Conservation (phyloP, 2,888 invertebrate species). For the Dugesia japonica region DNA sequence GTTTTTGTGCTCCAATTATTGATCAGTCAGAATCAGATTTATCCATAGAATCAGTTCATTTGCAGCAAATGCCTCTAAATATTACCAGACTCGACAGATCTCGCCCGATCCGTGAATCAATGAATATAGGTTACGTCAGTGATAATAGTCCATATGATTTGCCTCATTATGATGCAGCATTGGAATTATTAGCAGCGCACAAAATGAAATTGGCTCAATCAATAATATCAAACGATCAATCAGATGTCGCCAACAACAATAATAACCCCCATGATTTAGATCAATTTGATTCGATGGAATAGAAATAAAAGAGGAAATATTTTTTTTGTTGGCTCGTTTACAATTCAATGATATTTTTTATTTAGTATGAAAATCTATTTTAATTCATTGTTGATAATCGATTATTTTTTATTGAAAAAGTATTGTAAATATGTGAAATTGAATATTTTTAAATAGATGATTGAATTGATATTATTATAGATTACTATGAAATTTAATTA, state of each 20-base stretch:
- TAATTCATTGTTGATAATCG: no score
- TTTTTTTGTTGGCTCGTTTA: no score
- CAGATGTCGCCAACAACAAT: not conserved
- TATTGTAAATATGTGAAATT: not conserved
- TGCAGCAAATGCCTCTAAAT: not conserved
- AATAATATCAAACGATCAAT: not conserved
- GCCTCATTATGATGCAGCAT: not conserved
- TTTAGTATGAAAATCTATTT: no score
- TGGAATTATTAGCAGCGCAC: conserved; percentile 1
- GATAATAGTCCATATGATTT: not conserved
- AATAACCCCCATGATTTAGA: not conserved
- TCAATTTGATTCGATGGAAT: not conserved
- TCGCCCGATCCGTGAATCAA: not conserved
- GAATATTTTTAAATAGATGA: not conserved
- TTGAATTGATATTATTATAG: conserved; percentile 7
- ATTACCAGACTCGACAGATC: not conserved
- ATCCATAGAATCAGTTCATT: not conserved
- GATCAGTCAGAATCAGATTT: conserved; percentile 1
- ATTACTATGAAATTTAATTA: not conserved
- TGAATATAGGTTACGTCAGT: conserved; percentile 3
- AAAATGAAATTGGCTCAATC: conserved; percentile 16
- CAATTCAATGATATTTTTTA: no score
- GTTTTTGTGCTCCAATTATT: conserved; percentile 2
- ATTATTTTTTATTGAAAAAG: not conserved
- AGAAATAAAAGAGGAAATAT: not conserved